A percentile compares a stretch with the other conserved stretches of the same genome.
phyloP scores from a whole-genome alignment of 2,797 vertebrate genomes.

The Cetoscarus ocellatus region DNA sequence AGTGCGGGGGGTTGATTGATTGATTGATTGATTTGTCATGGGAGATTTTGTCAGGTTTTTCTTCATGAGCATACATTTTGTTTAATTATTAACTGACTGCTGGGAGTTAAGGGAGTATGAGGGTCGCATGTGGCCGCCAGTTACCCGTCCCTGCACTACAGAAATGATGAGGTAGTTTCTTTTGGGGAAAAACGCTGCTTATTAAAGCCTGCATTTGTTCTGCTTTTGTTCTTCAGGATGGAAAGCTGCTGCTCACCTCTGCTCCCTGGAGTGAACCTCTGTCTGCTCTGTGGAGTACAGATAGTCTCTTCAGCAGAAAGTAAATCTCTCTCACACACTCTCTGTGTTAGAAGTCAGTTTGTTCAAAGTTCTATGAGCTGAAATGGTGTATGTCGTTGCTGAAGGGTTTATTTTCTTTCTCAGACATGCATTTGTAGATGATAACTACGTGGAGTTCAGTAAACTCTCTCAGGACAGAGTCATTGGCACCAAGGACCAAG shows the following conservation, averaged over 20 bases:
- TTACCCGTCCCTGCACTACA: too few relatives aligned
- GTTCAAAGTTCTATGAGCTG: neutral
- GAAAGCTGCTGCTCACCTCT: constrained; percentile 93
- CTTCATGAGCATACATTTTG: too few relatives aligned
- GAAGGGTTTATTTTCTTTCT: constrained; percentile 10
- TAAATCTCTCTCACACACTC: constrained; percentile 75
- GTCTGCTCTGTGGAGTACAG: constrained; percentile 96
- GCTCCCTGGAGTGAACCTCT: constrained; percentile 94
- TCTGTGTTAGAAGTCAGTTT: neutral
- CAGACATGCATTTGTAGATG: constrained; percentile 95
- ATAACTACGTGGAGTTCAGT: constrained; percentile 98
- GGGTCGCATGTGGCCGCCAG: too few relatives aligned
- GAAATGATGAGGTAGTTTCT: too few relatives aligned
- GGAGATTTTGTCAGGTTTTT: too few relatives aligned
- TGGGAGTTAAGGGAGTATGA: too few relatives aligned
- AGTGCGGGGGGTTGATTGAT: too few relatives aligned
- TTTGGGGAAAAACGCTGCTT: too few relatives aligned
- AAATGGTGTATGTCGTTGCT: neutral
- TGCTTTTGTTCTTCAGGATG: constrained; percentile 83
- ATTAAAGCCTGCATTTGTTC: neutral
- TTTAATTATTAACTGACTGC: too few relatives aligned
- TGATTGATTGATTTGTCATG: too few relatives aligned
- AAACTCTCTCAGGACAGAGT: constrained; percentile 96
- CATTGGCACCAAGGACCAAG: constrained; percentile 95
- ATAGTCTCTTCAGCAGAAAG: constrained; percentile 95